Evolutionary conservation across 2,888 invertebrate species (phyloP), one percentile per base, ranked within the genome.

Genomic region (Clusia tigrina): DNA sequence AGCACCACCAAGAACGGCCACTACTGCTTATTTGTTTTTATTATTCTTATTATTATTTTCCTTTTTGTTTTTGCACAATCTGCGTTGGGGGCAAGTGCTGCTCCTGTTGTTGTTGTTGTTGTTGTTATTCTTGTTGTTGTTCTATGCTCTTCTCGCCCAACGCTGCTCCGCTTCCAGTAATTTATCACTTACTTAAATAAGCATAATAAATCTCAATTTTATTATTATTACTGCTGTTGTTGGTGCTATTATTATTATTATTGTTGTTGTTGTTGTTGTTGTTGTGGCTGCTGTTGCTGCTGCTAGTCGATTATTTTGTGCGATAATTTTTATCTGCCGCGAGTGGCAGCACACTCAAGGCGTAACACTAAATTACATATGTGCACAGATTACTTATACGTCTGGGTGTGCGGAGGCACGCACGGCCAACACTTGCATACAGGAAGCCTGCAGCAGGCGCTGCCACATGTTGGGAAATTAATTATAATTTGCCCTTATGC

Each of bases 121-220:
- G 56, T 62, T 59, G 58, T 51, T 57, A 62, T 61, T 62, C 67
- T 65, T 63, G 67, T 51, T 65, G 69, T 75, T 69, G 70, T 75
- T 72, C 74, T 75, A 74, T 74, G 75, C 74, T 74, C 75, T 74
- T 74, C 74, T 71, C 18, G 72, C 74, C 70, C 74, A 67, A 71
- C 64, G 69, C 68, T 69, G 65, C 67, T 70, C 69, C 69, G 69
- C 69, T 69, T 64, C 67, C 69, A 54, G 76, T 77, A 77, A 77
- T 77, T 77, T 77, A 75, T 77, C 77, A 77, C 76, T 77, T 74
- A 77, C 71, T 77, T 77, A 77, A 77, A 77, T 74, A 71, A 71
- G 67, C 72, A 75, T 73, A 75, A 77, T 77, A 77, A 77, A 77
- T 77, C 77, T 77, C 76, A 77, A 77, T 77, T 77, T 77, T 72